Percentiles rank a stretch among this genome's conserved stretches.
These are phyloP conservation scores for Cossypha dichroa DNA, from an alignment of 2,797 vertebrate genomes.

Conservation along the genomic window DNA sequence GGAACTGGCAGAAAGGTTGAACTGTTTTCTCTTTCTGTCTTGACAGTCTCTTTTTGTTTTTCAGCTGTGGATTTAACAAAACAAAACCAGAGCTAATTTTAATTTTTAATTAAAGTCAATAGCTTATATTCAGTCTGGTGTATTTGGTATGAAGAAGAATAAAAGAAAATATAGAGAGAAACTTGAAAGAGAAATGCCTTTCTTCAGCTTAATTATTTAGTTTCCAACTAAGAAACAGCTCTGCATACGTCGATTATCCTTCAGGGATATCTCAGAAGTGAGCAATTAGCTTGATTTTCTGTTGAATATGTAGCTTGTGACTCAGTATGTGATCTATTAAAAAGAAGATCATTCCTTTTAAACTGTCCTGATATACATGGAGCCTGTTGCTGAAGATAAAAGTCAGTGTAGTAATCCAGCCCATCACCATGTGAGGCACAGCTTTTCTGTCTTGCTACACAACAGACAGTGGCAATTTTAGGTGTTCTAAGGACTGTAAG, in stretches of 20 bases:
- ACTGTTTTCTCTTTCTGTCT: neutral
- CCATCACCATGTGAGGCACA: slow-evolving; percentile 27
- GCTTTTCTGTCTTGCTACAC: neutral
- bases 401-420: slow-evolving; percentile 61
- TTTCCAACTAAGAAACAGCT: slow-evolving; percentile 73
- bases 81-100: slow-evolving; percentile 21
- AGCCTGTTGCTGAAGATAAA: slow-evolving; percentile 67
- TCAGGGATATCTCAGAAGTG: slow-evolving; percentile 76
- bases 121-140: slow-evolving; percentile 9
- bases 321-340: slow-evolving; percentile 79
- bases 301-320: slow-evolving; percentile 78
- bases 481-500: slow-evolving; percentile 12
- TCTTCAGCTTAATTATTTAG: slow-evolving; percentile 75
- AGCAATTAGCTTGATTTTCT: slow-evolving; percentile 83
- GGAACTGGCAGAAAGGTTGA: neutral
- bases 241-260: slow-evolving; percentile 74
- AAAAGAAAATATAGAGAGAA: slow-evolving; percentile 30
- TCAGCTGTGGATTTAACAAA: slow-evolving; percentile 16
- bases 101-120: slow-evolving; percentile 53
- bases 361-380: slow-evolving; percentile 65
- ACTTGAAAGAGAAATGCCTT: slow-evolving; percentile 67
- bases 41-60: slow-evolving; percentile 23
- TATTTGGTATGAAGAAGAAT: slow-evolving; percentile 8
- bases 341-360: slow-evolving; percentile 75
- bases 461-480: slow-evolving; percentile 25